Conservation (phyloP, 2,113 vertebrate genomes). For the Orthonyx spaldingii region DNA sequence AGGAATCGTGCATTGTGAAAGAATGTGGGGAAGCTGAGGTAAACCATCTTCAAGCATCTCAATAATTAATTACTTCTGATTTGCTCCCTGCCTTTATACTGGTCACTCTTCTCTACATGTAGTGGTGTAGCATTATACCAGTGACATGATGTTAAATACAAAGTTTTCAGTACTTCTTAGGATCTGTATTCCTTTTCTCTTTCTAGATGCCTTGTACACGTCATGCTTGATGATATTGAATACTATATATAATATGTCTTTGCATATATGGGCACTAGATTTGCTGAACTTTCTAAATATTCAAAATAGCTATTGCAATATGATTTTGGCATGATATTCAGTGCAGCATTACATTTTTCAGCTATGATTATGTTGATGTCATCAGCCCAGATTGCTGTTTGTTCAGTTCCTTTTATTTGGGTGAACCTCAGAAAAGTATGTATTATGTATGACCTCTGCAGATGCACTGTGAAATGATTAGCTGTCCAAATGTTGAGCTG, state of each 20-base stretch:
- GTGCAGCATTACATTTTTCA: background rate
- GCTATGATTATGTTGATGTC: background rate
- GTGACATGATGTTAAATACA: background rate
- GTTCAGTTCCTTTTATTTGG: conserved; percentile 17
- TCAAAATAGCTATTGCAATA: background rate
- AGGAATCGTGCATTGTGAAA: background rate
- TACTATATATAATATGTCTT: background rate
- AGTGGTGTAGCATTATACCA: background rate
- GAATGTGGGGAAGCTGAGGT: background rate
- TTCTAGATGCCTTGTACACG: background rate
- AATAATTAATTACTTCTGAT: background rate
- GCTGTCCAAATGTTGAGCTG: background rate
- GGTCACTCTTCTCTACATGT: background rate
- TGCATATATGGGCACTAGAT: background rate
- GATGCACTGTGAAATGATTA: conserved; percentile 1
- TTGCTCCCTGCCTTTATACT: background rate
- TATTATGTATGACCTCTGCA: conserved; percentile 10
- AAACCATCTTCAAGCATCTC: background rate
- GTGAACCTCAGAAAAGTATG: background rate
- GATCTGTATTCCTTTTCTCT: background rate
- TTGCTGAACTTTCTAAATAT: background rate
- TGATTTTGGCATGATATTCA: background rate
- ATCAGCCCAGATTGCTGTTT: conserved; percentile 2
- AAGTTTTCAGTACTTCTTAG: background rate
- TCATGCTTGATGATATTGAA: background rate